Evolutionary conservation across 2,888 invertebrate genomes (phyloP), one percentile per base, ranked within the genome.

Genomic region (Craniophora ligustri): DNA sequence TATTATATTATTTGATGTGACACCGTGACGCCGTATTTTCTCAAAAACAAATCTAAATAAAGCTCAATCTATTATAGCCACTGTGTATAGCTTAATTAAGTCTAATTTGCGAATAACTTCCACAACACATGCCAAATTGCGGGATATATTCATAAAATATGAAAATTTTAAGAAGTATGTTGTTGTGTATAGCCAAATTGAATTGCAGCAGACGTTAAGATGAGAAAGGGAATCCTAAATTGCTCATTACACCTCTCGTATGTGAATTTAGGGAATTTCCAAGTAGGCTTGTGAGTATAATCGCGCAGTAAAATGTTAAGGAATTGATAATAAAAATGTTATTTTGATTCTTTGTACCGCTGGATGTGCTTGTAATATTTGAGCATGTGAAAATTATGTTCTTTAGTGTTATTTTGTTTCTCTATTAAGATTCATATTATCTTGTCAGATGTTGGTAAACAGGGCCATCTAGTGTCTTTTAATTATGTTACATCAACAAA

Each of bases 191-290:
- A 19, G 18, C 35, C 36, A 69, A 72, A 74, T 75, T 74, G 58
- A 69, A 75, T 75, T 72, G 67, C 60, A 68, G 62, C 49, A 56
- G 53, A 67, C 54, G 47, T 53, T 58, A 51, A 55, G 45, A 56
- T 44, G 58, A 23, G 44, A 55, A 61, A 63, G 41, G 51, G 56
- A 65, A 63, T 63, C 56, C 49, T 69, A 67, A 72, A 66, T 67
- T 60, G 70, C 67, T 78, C 74, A 78, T 76, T 76, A 74, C 63
- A 44, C 56, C 50, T 42, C 64, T 72, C 65, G 49, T 60, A 57
- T 65, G 56, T 46, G 60, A 60, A 67, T 55, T 49, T 49, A 49
- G 26, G 45, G 60, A 66, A 72, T 74, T 58, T 55, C 19, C 32
- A 53, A 61, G 51, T 49, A 67, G 47, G 50, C 42, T 44, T 26